Conservation (phyloP, 53 echinoderm and acorn worm species). For the Actinopyga echinites region DNA sequence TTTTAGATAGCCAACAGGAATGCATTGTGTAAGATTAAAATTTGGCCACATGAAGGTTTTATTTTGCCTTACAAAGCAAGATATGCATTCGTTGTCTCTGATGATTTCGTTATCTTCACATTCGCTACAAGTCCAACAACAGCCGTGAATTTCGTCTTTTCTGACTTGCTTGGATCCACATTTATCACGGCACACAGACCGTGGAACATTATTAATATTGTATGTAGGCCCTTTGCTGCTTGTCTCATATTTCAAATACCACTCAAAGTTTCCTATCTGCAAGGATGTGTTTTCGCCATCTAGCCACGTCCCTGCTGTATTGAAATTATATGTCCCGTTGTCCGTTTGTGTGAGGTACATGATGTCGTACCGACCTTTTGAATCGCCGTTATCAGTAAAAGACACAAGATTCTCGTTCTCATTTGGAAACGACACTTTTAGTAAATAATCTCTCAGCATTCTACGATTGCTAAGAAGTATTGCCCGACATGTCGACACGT, state of each 20-base stretch:
- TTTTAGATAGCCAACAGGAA: constrained; percentile 18
- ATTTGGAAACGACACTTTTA: constrained; percentile 59
- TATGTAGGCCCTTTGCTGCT: constrained; percentile 14
- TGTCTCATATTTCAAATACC: too few relatives aligned
- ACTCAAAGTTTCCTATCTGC: too few relatives aligned
- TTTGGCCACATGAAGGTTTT: constrained; percentile 63
- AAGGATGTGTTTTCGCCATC: too few relatives aligned
- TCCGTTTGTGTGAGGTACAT: constrained; percentile 44
- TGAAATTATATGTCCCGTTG: too few relatives aligned
- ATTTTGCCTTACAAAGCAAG: constrained; percentile 55
- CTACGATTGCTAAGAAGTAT: background rate
- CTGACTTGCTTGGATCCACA: constrained; percentile 63
- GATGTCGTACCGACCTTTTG: constrained; percentile 70
- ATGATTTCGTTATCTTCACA: constrained; percentile 68
- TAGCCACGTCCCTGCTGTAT: too few relatives aligned
- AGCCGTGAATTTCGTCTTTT: constrained; percentile 60
- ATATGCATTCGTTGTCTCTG: constrained; percentile 52
- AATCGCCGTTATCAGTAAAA: constrained; percentile 72
- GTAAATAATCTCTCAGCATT: constrained; percentile 47
- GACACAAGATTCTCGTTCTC: constrained; percentile 68
- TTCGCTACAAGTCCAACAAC: constrained; percentile 81
- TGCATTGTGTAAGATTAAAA: constrained; percentile 48
- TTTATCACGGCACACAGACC: constrained; percentile 76
- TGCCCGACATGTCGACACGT: background rate
- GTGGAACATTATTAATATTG: constrained; percentile 44